Conservation (phyloP, 2,888 invertebrate species). For the Macrophya alboannulata region DNA sequence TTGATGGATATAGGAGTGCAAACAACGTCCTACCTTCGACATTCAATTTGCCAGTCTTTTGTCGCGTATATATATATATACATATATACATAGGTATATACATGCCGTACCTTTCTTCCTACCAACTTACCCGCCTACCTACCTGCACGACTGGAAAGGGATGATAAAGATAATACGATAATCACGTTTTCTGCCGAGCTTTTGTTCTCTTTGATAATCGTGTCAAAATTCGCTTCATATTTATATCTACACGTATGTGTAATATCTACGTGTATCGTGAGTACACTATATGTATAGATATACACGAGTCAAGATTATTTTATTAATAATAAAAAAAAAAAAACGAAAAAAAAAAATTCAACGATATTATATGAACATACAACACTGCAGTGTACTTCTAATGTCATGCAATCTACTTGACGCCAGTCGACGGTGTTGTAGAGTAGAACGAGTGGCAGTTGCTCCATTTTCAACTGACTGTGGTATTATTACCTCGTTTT, state of each 20-base stretch:
- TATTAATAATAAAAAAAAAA: neutral
- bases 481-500: neutral
- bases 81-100: too few relatives aligned
- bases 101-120: too few relatives aligned
- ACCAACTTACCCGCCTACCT: neutral
- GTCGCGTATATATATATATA: neutral
- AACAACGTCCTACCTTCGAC: constrained; percentile 49
- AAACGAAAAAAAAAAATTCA: neutral
- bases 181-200: constrained; percentile 22
- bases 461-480: constrained; percentile 7
- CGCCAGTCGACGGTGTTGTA: neutral
- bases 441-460: constrained; percentile 17
- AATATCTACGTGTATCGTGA: neutral
- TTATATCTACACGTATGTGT: neutral
- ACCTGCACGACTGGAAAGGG: neutral
- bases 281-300: neutral
- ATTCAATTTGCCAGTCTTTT: constrained; percentile 53
- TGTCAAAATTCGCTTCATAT: neutral
- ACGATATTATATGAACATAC: neutral
- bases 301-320: neutral
- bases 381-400: neutral
- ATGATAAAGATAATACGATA: constrained; percentile 47
- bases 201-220: constrained; percentile 34
- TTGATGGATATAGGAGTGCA: constrained; percentile 49
- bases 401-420: constrained; percentile 25